Conservation (phyloP, 2,797 vertebrate species). For the Lepidocolaptes lacrymiger region DNA sequence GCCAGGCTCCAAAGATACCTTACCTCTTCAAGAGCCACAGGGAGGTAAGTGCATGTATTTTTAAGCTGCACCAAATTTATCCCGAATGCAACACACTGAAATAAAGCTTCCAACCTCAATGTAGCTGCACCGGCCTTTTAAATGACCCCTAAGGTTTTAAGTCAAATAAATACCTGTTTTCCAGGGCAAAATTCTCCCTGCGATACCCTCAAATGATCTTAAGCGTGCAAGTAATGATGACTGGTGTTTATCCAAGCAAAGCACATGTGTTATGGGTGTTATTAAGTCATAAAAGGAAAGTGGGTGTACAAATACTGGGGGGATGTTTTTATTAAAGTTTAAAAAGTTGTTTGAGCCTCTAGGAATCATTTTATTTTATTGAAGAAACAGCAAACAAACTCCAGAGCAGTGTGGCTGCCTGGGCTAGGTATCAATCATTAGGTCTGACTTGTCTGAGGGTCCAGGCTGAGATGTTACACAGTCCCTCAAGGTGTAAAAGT, state of each 20-base stretch:
- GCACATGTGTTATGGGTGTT: fast-evolving
- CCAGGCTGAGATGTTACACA: not conserved
- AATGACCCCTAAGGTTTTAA: not conserved
- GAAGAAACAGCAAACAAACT: not conserved
- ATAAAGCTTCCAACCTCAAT: not conserved
- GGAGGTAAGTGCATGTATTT: slow-evolving; percentile 46
- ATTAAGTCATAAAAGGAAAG: not conserved
- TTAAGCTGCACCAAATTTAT: slow-evolving; percentile 11
- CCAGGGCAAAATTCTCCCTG: not conserved
- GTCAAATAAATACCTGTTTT: not conserved
- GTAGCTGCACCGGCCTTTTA: not conserved
- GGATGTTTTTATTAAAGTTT: fast-evolving
- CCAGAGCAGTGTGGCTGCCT: not conserved
- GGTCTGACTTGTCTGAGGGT: not conserved
- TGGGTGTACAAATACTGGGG: not conserved
- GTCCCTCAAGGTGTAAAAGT: fast-evolving
- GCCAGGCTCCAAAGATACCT: slow-evolving; percentile 8
- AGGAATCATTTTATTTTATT: not conserved
- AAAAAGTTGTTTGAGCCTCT: not conserved
- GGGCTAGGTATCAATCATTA: not conserved
- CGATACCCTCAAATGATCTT: not conserved
- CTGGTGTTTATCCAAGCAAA: not conserved
- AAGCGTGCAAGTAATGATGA: not conserved
- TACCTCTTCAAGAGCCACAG: slow-evolving; percentile 8
- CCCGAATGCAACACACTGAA: not conserved